These are phyloP conservation scores for Xiphorhynchus erythropygius DNA, from an alignment of 2,797 vertebrate species.

Conservation along the genomic window DNA sequence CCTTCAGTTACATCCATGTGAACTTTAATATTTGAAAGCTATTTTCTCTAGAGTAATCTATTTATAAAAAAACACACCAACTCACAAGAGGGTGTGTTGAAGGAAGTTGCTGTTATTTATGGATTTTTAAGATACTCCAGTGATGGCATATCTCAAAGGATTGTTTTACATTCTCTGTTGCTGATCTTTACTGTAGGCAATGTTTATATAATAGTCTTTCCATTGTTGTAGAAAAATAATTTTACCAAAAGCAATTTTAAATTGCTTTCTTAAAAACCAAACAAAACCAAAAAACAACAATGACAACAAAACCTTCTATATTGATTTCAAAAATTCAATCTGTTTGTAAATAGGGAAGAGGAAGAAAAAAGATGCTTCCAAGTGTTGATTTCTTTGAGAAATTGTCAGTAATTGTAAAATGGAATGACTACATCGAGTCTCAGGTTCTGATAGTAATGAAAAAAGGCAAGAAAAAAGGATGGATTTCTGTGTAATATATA, in stretches of 20 bases:
- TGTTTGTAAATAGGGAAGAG: background rate
- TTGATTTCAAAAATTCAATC: background rate
- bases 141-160: background rate
- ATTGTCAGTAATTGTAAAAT: conserved; percentile 25
- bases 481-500: background rate
- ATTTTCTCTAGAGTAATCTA: background rate
- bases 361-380: background rate
- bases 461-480: background rate
- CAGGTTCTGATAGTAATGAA: background rate
- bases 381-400: conserved; percentile 17
- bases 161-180: background rate
- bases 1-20: background rate
- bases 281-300: background rate
- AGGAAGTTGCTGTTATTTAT: background rate
- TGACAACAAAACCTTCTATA: background rate
- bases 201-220: background rate
- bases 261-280: background rate
- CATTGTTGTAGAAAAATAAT: background rate
- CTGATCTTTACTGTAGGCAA: background rate
- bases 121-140: background rate
- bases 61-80: background rate
- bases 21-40: conserved; percentile 12
- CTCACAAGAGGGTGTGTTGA: background rate
- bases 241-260: conserved; percentile 14
- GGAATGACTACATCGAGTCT: background rate